Evolutionary conservation across 2,888 invertebrate species (phyloP).

Genomic region (Carcina quercana): DNA sequence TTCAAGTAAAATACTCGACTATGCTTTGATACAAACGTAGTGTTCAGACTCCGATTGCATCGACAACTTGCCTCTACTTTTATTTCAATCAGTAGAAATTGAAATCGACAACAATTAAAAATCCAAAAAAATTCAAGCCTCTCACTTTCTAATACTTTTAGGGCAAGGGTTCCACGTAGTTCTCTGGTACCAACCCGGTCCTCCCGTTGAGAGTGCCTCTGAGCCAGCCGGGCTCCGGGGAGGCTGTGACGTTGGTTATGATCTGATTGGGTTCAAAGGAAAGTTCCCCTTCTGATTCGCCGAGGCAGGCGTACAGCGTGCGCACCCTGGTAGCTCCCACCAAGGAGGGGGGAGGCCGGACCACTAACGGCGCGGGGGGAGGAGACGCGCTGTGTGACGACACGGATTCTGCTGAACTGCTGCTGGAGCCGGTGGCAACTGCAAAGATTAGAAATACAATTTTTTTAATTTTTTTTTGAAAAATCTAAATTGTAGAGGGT

Average conservation of each 20-base stretch:
- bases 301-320: conserved; percentile 96
- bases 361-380: conserved; percentile 23
- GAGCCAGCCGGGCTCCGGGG: conserved; percentile 98
- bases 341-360: conserved; percentile 10
- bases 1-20: no score
- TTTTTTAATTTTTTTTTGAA: no score
- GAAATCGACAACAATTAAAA: no score
- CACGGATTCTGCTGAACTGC: conserved; percentile 91
- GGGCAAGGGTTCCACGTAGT: conserved; percentile 93
- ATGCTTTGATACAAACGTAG: no score
- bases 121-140: no score
- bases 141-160: no score
- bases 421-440: conserved; percentile 41
- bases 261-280: conserved; percentile 99
- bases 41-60: no score
- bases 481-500: no score
- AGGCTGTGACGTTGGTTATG: conserved; percentile 94
- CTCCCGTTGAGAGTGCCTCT: conserved; percentile 95
- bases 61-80: no score
- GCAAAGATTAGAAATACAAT: no score
- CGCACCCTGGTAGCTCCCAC: conserved; percentile 77
- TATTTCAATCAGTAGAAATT: no score
- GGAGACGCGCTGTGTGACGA: conserved; percentile 71
- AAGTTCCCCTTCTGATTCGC: conserved; percentile 96
- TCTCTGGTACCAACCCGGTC: conserved; percentile 95